Conservation (phyloP, 2,888 invertebrate species). For the Rhagophthalmus giganteus region DNA sequence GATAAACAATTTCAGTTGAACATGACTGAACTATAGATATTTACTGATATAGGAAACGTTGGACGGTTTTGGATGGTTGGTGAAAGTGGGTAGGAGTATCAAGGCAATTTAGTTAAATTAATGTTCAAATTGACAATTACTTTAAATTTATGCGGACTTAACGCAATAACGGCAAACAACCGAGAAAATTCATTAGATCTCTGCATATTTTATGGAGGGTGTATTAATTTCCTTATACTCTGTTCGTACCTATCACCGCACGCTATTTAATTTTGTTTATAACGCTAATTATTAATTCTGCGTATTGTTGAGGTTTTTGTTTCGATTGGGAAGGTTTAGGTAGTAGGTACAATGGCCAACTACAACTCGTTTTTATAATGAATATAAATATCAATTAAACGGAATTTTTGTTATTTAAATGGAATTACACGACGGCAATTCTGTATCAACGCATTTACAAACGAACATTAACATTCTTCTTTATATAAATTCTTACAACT, state of each 20-base stretch:
- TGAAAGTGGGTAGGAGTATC: background rate
- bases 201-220: constrained; percentile 16
- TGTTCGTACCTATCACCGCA: constrained; percentile 10
- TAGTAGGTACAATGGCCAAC: no score
- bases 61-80: no score
- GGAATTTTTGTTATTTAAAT: background rate
- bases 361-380: no score
- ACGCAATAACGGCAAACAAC: constrained; percentile 16
- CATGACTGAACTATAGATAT: background rate
- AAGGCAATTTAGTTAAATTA: constrained; percentile 7
- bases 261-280: background rate
- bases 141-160: constrained; percentile 14
- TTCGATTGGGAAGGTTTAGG: no score
- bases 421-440: background rate
- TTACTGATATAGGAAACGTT: no score
- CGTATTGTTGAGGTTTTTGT: no score
- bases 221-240: constrained; percentile 10
- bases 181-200: constrained; percentile 20
- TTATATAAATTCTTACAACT: no score
- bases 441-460: no score
- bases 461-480: no score
- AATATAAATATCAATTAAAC: no score
- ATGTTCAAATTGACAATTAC: constrained; percentile 16
- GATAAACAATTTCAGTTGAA: background rate
- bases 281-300: no score